Conservation (phyloP, 2,113 vertebrate species). For the Hystrix brachyura region DNA sequence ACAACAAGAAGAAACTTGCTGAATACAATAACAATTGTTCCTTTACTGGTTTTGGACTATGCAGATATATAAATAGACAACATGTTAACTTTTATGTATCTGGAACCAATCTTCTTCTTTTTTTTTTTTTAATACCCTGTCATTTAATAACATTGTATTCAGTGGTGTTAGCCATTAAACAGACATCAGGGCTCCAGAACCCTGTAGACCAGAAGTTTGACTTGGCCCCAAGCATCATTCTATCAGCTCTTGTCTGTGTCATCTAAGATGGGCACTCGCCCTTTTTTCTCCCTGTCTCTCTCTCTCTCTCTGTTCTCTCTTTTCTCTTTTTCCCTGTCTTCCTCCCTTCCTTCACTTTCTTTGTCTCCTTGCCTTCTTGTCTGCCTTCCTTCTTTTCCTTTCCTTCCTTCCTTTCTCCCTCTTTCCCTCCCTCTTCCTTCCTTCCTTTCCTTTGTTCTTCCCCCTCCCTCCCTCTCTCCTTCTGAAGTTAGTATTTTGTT, state of each 20-base stretch:
- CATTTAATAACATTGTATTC: constrained; percentile 9
- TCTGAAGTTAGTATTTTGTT: not conserved
- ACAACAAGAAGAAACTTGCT: not conserved
- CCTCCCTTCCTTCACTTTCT: too few species aligned
- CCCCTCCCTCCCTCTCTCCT: not conserved
- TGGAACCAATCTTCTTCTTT: constrained; percentile 9
- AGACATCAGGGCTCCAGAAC: not conserved
- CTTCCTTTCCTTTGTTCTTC: not conserved
- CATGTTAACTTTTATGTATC: constrained; percentile 40
- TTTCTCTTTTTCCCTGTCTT: not conserved
- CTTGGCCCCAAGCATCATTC: not conserved
- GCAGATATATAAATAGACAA: constrained; percentile 10
- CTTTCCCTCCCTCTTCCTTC: too few species aligned
- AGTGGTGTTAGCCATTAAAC: not conserved
- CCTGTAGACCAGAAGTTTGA: not conserved
- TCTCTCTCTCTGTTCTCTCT: too few species aligned
- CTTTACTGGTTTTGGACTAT: not conserved
- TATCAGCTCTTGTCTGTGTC: not conserved
- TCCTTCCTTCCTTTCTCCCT: too few species aligned
- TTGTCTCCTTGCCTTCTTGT: fast-evolving
- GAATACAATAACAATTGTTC: not conserved
- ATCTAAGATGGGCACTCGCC: not conserved
- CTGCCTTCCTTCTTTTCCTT: not conserved
- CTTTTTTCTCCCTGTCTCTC: too few species aligned
- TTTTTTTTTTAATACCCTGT: not conserved